Percentiles rank a stretch among this genome's conserved stretches.
These are phyloP conservation scores for Eueides isabella DNA, from an alignment of 1,140 invertebrate species.

Conservation along the genomic window DNA sequence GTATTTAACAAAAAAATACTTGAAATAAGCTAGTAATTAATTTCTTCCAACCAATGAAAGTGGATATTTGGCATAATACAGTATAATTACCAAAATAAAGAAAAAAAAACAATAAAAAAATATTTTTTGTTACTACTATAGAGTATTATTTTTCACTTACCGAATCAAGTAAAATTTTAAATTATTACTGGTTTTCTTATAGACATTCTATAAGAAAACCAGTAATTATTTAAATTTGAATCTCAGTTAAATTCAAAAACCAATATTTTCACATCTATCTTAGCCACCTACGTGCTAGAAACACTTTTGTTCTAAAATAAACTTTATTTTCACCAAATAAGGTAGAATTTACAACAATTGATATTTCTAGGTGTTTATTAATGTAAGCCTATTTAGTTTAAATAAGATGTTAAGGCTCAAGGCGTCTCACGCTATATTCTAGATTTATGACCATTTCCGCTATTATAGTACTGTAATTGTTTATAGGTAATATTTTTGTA, in stretches of 20 bases:
- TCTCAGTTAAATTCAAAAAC: conserved; percentile 1
- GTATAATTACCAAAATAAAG: no score
- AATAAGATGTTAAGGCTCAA: conserved; percentile 38
- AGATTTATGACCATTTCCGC: conserved; percentile 21
- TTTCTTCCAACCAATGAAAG: no score
- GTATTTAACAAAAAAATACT: no score
- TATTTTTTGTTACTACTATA: no score
- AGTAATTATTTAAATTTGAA: conserved; percentile 11
- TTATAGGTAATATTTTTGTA: neutral
- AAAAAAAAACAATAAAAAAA: no score
- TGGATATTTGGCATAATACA: no score
- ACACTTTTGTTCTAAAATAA: neutral
- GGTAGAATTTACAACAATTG: neutral
- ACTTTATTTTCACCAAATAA: neutral
- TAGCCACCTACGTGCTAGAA: conserved; percentile 1
- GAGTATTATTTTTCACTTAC: no score
- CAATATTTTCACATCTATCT: conserved; percentile 10
- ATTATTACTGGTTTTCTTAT: no score
- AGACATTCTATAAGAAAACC: neutral
- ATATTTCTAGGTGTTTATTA: conserved; percentile 34
- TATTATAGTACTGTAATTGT: conserved; percentile 10
- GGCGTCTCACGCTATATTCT: conserved; percentile 28
- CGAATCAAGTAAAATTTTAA: no score
- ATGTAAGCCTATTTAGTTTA: conserved; percentile 38
- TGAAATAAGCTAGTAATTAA: no score